Evolutionary conservation across 2,888 invertebrate species (phyloP), one percentile per base, ranked within the genome.

Genomic region (Endomychus coccineus): DNA sequence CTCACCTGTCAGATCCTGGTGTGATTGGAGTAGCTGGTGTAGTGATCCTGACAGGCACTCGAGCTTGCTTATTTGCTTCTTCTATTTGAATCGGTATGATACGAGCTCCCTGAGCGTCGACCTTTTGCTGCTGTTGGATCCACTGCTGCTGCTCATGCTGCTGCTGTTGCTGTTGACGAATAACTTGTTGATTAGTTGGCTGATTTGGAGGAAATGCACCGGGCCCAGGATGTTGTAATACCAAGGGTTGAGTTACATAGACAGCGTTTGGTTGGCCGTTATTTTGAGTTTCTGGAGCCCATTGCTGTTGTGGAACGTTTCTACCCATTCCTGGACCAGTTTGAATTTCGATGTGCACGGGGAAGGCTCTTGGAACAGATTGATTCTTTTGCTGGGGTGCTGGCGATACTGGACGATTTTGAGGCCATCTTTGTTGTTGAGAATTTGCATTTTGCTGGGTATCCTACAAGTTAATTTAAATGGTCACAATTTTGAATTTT

Each of bases 1-100:
- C 40, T 40, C 43, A 54, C 55, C 50, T 51, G 10, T 54, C 52
- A 33, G 39, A 48, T 37, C 47, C 47, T 16, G 54, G 54, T 24
- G 53, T 49, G 4, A 38, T 25, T 17, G 52, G 51, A 2, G 49
- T 42, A 16, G 44, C 27, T 17, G 11, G 10, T 9, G 25, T 33
- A 12, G 23, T 11, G n/a, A 7, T 6, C 21, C 21, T n/a, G n/a
- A n/a, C n/a, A n/a, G n/a, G n/a, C n/a, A n/a, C n/a, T n/a, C n/a
- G n/a, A n/a, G n/a, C n/a, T n/a, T n/a, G n/a, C n/a, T n/a, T n/a
- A n/a, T n/a, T n/a, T n/a, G n/a, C n/a, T n/a, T n/a, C n/a, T n/a
- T n/a, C n/a, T n/a, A n/a, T n/a, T 55, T 78, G 77, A 40, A 83
- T 74, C 1, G 83, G 82, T 51, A 82, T 75, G 31, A 80, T 68